A percentile compares a stretch with the other conserved stretches of the same genome.
phyloP scores from a whole-genome alignment of 2,797 vertebrate species.

The Cuculus canorus region DNA sequence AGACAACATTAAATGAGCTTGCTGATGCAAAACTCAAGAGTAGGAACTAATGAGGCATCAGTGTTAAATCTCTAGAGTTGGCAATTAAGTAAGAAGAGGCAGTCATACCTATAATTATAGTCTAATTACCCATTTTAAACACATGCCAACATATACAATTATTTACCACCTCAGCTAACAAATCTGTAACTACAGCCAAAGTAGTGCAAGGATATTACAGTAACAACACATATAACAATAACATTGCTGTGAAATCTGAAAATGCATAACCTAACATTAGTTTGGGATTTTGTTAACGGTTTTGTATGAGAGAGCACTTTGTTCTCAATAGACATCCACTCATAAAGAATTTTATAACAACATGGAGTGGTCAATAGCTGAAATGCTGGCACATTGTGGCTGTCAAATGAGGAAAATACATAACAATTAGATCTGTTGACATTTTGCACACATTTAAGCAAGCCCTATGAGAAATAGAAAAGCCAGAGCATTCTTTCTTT shows the following conservation, averaged over 20 bases:
- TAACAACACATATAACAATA: not conserved
- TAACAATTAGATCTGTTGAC: not conserved
- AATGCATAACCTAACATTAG: not conserved
- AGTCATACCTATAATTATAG: not conserved
- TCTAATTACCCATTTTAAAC: not conserved
- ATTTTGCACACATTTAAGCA: not conserved
- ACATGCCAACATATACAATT: not conserved
- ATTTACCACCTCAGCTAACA: not conserved
- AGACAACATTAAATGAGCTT: not conserved
- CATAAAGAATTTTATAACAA: not conserved
- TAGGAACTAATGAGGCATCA: not conserved
- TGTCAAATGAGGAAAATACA: not conserved
- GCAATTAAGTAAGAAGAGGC: conserved; percentile 2
- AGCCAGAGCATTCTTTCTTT: not conserved
- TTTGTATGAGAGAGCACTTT: not conserved
- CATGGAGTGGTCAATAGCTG: not conserved
- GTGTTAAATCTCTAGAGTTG: not conserved
- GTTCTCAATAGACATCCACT: not conserved
- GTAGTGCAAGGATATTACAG: not conserved
- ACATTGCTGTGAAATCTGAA: not conserved
- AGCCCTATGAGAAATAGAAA: not conserved
- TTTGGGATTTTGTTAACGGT: not conserved
- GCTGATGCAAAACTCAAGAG: not conserved
- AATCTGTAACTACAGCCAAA: not conserved
- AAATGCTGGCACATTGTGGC: not conserved